Conservation (phyloP, 2,113 vertebrate species). For the Pholis gunnellus region DNA sequence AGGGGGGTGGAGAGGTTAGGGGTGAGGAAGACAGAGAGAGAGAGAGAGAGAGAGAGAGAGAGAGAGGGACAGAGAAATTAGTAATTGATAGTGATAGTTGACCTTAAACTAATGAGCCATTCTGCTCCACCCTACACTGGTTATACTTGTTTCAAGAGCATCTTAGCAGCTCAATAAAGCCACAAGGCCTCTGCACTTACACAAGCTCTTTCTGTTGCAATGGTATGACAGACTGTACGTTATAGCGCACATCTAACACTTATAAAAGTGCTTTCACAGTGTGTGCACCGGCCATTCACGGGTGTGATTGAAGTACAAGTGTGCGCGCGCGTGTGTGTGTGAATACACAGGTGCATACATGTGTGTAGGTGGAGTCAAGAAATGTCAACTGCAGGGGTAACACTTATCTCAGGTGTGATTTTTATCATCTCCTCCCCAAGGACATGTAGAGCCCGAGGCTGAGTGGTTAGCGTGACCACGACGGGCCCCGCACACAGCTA, state of each 20-base stretch:
- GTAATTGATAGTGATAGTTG: slow-evolving; percentile 68
- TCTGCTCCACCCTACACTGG: slow-evolving; percentile 29
- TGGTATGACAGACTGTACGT: slow-evolving; percentile 12
- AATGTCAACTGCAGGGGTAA: slow-evolving; percentile 61
- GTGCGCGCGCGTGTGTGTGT: slow-evolving; percentile 31
- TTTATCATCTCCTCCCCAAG: slow-evolving; percentile 63
- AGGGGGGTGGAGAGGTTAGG: slow-evolving; percentile 19
- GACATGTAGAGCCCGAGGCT: slow-evolving; percentile 39
- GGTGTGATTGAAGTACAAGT: slow-evolving; percentile 39
- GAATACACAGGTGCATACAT: slow-evolving; percentile 33
- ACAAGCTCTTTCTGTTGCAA: neutral
- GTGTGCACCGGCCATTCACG: neutral
- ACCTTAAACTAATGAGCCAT: slow-evolving; percentile 73
- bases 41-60: slow-evolving; percentile 35
- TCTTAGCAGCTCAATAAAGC: slow-evolving; percentile 29
- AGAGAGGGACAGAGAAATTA: slow-evolving; percentile 38
- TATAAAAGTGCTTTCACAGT: slow-evolving; percentile 18
- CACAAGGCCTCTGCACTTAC: neutral
- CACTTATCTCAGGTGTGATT: slow-evolving; percentile 77
- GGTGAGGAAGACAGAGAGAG: slow-evolving; percentile 28
- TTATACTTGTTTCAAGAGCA: slow-evolving; percentile 33
- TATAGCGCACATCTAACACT: slow-evolving; percentile 12
- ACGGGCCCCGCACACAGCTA: slow-evolving; percentile 16
- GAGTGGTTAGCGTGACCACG: slow-evolving; percentile 26
- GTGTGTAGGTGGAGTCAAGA: slow-evolving; percentile 42